phyloP scores from a whole-genome alignment of 2,113 vertebrate species.

The Scomber colias region DNA sequence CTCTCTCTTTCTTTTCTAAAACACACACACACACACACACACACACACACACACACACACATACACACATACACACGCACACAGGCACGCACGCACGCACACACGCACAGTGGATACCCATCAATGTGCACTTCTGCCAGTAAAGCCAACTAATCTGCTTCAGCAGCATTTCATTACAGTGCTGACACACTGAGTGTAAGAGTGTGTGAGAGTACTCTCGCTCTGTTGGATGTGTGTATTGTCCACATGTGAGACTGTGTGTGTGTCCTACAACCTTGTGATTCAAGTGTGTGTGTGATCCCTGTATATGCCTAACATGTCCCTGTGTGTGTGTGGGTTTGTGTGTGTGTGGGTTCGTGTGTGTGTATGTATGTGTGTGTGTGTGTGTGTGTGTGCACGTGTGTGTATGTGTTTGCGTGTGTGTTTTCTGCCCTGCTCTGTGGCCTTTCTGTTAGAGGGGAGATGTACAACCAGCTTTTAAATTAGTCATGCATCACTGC shows the following conservation, averaged over 20 bases:
- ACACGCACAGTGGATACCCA: not conserved
- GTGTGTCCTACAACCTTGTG: not conserved
- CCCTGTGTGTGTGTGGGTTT: not conserved
- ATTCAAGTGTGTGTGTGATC: not conserved
- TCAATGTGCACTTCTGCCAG: slow-evolving; percentile 21
- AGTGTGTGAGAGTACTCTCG: not conserved
- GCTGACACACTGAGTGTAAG: slow-evolving; percentile 21
- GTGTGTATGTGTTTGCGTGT: not conserved
- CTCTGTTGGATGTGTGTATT: slow-evolving; percentile 8
- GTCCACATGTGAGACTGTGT: not conserved
- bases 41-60: slow-evolving; percentile 13
- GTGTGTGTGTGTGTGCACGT: not conserved
- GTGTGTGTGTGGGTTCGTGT: not conserved
- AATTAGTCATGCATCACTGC: slow-evolving; percentile 64
- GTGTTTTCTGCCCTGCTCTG: not conserved
- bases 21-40: slow-evolving; percentile 5
- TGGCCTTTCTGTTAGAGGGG: slow-evolving; percentile 51
- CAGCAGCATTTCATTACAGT: slow-evolving; percentile 57
- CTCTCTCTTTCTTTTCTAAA: not conserved
- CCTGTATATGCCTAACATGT: not conserved
- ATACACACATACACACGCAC: too few relatives aligned
- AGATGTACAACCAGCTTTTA: slow-evolving; percentile 66
- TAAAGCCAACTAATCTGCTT: slow-evolving; percentile 45
- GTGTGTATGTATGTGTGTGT: not conserved
- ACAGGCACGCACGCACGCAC: not conserved